Evolutionary conservation across 2,797 vertebrate genomes (phyloP), one percentile per base, ranked within the genome.

Genomic region (Knipowitschia caucasica): DNA sequence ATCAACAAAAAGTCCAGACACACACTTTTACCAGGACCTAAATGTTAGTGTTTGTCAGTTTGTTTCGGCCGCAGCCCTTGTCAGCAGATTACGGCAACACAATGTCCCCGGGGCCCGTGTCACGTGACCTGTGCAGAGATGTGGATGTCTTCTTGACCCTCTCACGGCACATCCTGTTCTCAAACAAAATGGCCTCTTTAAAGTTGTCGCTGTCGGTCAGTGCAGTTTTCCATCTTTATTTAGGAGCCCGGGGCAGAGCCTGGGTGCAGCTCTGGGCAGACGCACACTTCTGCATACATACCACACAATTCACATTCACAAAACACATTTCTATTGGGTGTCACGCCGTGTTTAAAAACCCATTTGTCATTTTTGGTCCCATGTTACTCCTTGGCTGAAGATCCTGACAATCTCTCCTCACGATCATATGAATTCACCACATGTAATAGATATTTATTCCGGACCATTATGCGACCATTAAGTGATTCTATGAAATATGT

Each of bases 291-390:
- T 17, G 33, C 10, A 46, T 33, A 59, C 45, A 52, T 7, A 49
- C n/a, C 8, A 17, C 31, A 49, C 39, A 59, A 73, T 63, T 66
- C 53, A 62, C 35, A 51, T 38, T 50, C 33, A 11, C 11, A 11
- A 34, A 64, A 56, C 35, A 5, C n/a, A 56, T 63, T 64, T 66
- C 64, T 67, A 65, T 53, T 45, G 50, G 23, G 53, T 72, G 80
- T 78, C 72, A 75, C 30, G 25, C n/a, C 5, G 2, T 49, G 47
- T 81, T 82, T 74, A 30, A 56, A 65, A 80, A 70, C 7, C 58
- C 54, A 81, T 84, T 84, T 62, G 51, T 81, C 81, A 78, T 65
- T 66, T 76, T 70, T 72, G 66, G 11, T 69, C 62, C 56, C 64
- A 67, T 68, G 66, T 68, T 60, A 61, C 49, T 53, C 36, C 18